A percentile compares a stretch with the other conserved stretches of the same genome.
These are phyloP conservation scores for Microcebus jonahi DNA, from an alignment of 2,113 vertebrate genomes.

Conservation along the genomic window DNA sequence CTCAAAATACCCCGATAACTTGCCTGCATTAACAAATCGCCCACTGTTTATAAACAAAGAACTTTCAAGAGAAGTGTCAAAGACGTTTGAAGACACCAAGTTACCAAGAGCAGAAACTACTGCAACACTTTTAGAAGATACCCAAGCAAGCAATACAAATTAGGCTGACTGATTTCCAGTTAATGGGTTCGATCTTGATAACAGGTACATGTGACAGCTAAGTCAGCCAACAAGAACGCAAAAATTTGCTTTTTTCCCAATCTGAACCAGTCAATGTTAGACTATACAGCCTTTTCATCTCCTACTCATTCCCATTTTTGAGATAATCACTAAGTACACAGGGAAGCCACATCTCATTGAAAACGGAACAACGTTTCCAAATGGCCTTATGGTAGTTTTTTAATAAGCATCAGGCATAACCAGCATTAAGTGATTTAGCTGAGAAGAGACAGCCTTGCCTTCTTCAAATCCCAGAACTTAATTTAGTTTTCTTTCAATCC, in stretches of 20 bases:
- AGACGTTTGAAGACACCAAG: background rate
- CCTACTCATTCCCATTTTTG: background rate
- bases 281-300: background rate
- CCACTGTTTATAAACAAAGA: slow-evolving; percentile 21
- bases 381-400: background rate
- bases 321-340: background rate
- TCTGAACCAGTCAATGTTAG: background rate
- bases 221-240: background rate
- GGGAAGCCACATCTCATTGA: background rate
- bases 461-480: background rate
- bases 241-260: background rate
- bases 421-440: background rate
- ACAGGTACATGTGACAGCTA: background rate
- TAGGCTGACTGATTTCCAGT: background rate
- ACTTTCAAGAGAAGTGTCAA: background rate
- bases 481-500: too few relatives aligned
- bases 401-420: background rate
- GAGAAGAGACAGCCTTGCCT: background rate
- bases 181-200: background rate
- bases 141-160: background rate
- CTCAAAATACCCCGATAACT: slow-evolving; percentile 2
- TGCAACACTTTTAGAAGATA: background rate
- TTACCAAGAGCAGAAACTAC: slow-evolving; percentile 1
- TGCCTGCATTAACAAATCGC: background rate
- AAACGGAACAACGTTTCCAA: background rate